Evolutionary conservation across 2,888 invertebrate species (phyloP).

Genomic region (Allacma fusca): DNA sequence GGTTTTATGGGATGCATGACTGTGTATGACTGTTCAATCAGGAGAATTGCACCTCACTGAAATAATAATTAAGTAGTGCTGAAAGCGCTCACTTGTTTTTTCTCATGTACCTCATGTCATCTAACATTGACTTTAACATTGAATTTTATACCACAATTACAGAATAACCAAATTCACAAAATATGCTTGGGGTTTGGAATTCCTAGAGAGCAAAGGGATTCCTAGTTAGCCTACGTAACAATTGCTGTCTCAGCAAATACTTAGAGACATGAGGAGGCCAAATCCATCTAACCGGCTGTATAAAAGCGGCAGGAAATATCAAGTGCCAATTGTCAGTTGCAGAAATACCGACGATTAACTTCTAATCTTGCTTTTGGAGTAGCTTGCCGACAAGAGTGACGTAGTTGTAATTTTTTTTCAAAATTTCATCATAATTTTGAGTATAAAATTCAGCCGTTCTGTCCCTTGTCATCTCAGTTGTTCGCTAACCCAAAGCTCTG

Average conservation of each 20-base stretch:
- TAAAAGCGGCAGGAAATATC: conserved; percentile 17
- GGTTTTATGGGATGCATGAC: too few relatives aligned
- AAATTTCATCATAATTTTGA: conserved; percentile 2
- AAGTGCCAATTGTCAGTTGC: conserved; percentile 11
- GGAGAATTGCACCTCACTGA: too few relatives aligned
- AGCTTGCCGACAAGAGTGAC: too few relatives aligned
- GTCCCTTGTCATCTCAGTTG: not conserved
- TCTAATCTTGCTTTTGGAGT: too few relatives aligned
- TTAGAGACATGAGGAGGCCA: conserved; percentile 14
- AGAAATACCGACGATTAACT: not conserved
- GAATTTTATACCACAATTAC: not conserved
- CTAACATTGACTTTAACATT: conserved; percentile 35
- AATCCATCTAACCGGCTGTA: conserved; percentile 29
- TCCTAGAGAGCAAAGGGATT: too few relatives aligned
- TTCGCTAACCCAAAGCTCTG: not conserved
- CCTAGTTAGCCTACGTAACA: not conserved
- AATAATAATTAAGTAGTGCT: too few relatives aligned
- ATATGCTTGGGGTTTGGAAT: not conserved
- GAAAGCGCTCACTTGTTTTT: not conserved
- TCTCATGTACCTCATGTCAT: not conserved
- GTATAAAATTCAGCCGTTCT: not conserved
- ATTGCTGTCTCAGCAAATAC: not conserved
- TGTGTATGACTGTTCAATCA: too few relatives aligned
- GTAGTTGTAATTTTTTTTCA: not conserved
- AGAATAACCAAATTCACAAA: conserved; percentile 3